Evolutionary conservation across 1,140 invertebrate genomes (phyloP).

Genomic region (Diplogasteroides magnus): DNA sequence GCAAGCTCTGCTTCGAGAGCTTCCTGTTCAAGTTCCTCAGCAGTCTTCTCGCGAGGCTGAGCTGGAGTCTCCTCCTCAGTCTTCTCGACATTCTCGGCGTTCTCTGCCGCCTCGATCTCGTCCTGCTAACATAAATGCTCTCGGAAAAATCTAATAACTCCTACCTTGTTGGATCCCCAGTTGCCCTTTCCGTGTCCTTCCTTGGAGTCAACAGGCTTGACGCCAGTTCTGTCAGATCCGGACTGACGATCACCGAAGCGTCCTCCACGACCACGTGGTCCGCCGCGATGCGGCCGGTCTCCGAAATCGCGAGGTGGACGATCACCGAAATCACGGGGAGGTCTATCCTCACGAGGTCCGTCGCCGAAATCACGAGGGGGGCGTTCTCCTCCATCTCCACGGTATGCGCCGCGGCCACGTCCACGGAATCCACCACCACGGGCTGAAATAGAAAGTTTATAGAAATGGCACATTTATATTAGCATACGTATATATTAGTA

Average conservation of each 20-base stretch:
- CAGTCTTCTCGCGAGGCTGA: constrained; percentile 36
- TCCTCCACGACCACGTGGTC: constrained; percentile 17
- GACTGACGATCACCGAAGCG: constrained; percentile 20
- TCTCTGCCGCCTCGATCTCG: constrained; percentile 17
- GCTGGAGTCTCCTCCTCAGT: constrained; percentile 25
- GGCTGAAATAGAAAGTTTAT: too few relatives aligned
- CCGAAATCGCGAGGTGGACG: constrained; percentile 12
- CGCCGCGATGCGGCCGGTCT: constrained; percentile 15
- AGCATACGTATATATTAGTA: too few relatives aligned
- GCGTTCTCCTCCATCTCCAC: too few relatives aligned
- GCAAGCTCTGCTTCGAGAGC: constrained; percentile 17
- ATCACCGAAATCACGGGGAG: constrained; percentile 19
- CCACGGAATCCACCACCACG: too few relatives aligned
- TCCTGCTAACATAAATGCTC: background rate
- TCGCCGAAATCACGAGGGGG: background rate
- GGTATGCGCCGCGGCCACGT: too few relatives aligned
- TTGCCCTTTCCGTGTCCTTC: constrained; percentile 39
- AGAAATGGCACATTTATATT: too few relatives aligned
- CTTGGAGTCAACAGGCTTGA: constrained; percentile 34
- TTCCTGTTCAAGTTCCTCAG: constrained; percentile 21
- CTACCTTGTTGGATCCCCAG: constrained; percentile 33
- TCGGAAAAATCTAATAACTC: background rate
- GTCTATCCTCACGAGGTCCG: constrained; percentile 2
- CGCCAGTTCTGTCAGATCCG: constrained; percentile 37
- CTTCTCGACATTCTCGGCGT: constrained; percentile 22